phyloP scores from a whole-genome alignment of 92 coral and sea anemone species.

The Scolanthus callimorphus region DNA sequence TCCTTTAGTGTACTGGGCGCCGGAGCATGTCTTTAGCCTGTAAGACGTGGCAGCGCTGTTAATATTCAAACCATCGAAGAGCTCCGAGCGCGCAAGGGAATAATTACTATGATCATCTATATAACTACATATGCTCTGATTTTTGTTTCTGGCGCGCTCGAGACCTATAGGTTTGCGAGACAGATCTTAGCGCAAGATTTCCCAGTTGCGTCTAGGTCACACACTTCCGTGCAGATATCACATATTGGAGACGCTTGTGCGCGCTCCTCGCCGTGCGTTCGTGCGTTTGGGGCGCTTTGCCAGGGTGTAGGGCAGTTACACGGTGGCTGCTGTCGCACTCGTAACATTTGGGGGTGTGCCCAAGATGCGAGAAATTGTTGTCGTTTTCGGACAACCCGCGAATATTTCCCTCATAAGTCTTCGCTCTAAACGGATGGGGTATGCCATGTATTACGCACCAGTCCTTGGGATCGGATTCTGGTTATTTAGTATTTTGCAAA shows the following conservation, averaged over 20 bases:
- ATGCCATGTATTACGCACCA: slow-evolving; percentile 40
- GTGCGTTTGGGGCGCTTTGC: too few species aligned
- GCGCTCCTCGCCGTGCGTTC: too few species aligned
- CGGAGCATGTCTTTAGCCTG: slow-evolving; percentile 23
- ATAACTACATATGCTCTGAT: too few species aligned
- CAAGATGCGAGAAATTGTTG: too few species aligned
- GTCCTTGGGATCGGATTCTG: too few species aligned
- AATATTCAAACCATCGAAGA: slow-evolving; percentile 13
- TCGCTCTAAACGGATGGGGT: slow-evolving; percentile 40
- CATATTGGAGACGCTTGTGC: too few species aligned
- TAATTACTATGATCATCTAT: too few species aligned
- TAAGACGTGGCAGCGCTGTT: slow-evolving; percentile 8
- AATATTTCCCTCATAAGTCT: slow-evolving; percentile 6
- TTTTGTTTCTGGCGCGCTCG: too few species aligned
- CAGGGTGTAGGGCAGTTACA: slow-evolving; percentile 29
- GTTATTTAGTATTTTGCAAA: too few species aligned
- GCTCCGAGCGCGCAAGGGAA: slow-evolving; percentile 18
- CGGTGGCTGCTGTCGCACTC: too few species aligned
- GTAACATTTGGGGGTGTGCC: too few species aligned
- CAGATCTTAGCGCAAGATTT: slow-evolving; percentile 45
- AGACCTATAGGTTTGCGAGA: slow-evolving; percentile 13
- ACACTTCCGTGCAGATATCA: slow-evolving; percentile 30
- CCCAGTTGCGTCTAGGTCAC: slow-evolving; percentile 10
- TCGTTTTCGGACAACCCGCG: too few species aligned
- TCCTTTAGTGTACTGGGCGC: slow-evolving; percentile 18